Evolutionary conservation across 2,113 vertebrate species (phyloP), one percentile per base, ranked within the genome.

Genomic region (Dromas ardeola): DNA sequence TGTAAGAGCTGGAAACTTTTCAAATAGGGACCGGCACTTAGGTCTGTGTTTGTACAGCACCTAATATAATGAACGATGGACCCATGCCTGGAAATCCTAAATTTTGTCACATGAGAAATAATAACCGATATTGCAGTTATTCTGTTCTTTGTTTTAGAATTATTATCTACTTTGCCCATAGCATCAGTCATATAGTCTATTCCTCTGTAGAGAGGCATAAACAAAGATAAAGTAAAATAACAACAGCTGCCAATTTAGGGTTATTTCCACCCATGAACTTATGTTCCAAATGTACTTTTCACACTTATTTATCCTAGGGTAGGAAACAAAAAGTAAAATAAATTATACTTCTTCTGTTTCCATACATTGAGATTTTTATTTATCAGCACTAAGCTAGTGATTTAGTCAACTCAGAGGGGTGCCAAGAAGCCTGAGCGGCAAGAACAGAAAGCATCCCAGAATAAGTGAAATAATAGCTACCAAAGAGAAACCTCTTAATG

Each of bases 171-270:
- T 77, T 86, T 59, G 6, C 19, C 83, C 29, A 63, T 55, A 63
- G 14, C n/a, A 78, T 81, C 82, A 83, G 21, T 70, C 72, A 66
- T 36, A 34, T 23, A 74, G 11, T 29, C 19, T 78, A 52, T 43
- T 76, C 25, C 50, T 76, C 45, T 34, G 30, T 1, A 78, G 16
- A 86, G 38, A 72, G 22, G 22, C 27, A 95, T 78, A 73, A 78
- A 93, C 30, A 90, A 88, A 92, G 52, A 91, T 58, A 42, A 82
- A 88, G 29, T 70, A 70, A 96, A 95, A 85, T 70, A 96, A 66
- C 47, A 96, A 32, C 61, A 81, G 25, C 8, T 92, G 49, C 16
- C 52, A 91, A 16, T 81, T 81, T 49, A 61, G n/a, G 53, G 34
- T 66, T 69, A 71, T 95, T 82, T 90, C 58, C 32, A 81, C 63